phyloP scores from a whole-genome alignment of 2,888 invertebrate genomes.

The Nephrocerus scutellatus region DNA sequence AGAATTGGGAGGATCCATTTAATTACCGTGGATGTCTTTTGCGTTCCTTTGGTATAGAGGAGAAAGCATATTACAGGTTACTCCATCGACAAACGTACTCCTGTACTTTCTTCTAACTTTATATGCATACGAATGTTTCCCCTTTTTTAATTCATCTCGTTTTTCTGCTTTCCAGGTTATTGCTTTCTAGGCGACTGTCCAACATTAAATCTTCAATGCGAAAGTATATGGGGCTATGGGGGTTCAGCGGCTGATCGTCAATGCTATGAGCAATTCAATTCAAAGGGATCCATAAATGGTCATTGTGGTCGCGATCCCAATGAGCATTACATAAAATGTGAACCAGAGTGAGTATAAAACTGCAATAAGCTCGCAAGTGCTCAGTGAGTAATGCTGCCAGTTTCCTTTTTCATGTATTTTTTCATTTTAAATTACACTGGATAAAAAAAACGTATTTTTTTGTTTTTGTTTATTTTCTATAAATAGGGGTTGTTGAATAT shows the following conservation, averaged over 20 bases:
- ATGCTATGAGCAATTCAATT: slow-evolving; percentile 93
- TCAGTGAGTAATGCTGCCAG: slow-evolving; percentile 4
- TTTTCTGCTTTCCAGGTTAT: slow-evolving; percentile 53
- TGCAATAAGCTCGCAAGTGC: slow-evolving; percentile 3
- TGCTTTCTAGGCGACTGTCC: slow-evolving; percentile 92
- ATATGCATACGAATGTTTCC: neutral
- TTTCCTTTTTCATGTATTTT: slow-evolving; percentile 6
- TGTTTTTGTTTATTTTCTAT: neutral
- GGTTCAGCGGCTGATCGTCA: slow-evolving; percentile 74
- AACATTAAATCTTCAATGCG: slow-evolving; percentile 80
- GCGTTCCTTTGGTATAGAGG: no score
- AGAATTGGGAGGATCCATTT: no score
- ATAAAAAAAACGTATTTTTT: slow-evolving; percentile 1
- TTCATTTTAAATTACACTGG: neutral
- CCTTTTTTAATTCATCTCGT: slow-evolving; percentile 3
- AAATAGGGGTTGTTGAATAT: no score
- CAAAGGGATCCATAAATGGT: slow-evolving; percentile 89
- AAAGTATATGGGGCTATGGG: slow-evolving; percentile 87
- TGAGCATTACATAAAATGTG: slow-evolving; percentile 79
- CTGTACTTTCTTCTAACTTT: no score
- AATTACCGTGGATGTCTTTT: no score
- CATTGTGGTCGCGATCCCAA: slow-evolving; percentile 81
- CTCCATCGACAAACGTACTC: no score
- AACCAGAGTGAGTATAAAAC: slow-evolving; percentile 63
- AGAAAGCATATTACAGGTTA: no score